Base-by-base conservation (phyloP, 2,888 invertebrate genomes). In the Lochmaea crataegi region DNA sequence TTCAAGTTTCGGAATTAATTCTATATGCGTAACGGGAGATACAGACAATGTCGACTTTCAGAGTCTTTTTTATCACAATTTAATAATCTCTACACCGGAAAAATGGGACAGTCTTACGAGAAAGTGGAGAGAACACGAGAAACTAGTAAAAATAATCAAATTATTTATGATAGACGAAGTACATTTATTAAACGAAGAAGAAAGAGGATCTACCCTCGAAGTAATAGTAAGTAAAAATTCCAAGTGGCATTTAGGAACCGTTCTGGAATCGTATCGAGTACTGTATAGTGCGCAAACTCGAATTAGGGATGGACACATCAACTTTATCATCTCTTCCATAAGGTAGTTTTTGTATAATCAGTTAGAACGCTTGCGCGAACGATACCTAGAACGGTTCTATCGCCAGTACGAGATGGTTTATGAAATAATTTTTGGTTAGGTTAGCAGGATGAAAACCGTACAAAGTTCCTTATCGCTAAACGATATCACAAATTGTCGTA, bases 91-190 rank as follows among this genome's bases (percentile, higher is more conserved):
- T 3, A 95, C 95, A 0, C 95, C 95, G 0, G 95, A 95, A 85
- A 95, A 95, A 86, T 95, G 94, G 94, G 95, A 95, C 84, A 92
- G 93, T 79, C 83, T 95, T 79, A 94, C 94, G 0, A 89, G 95
- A 71, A 89, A 90, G 75, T 94, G 93, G 93, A 90, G 89, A 76
- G 93, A 94, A 81, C 90, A 93, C 82, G 88, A 88, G 71, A 86
- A 88, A 10, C 83, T 94, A 14, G 90, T 94, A 18, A 88, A 90
- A 75, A 83, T 88, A 10, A 89, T 94, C 12, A 91, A 91, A 80
- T 84, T 94, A 61, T 91, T 94, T 83, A 88, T 94, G 63, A 91
- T 94, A 65, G 95, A 95, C 83, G 95, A 95, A 86, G 93, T 93
- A 11, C 95, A 95, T 85, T 89, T 94, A 67, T 84, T 95, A 60